Base-by-base conservation (phyloP, 2,113 vertebrate genomes). In the Sarotherodon lohbergeri region DNA sequence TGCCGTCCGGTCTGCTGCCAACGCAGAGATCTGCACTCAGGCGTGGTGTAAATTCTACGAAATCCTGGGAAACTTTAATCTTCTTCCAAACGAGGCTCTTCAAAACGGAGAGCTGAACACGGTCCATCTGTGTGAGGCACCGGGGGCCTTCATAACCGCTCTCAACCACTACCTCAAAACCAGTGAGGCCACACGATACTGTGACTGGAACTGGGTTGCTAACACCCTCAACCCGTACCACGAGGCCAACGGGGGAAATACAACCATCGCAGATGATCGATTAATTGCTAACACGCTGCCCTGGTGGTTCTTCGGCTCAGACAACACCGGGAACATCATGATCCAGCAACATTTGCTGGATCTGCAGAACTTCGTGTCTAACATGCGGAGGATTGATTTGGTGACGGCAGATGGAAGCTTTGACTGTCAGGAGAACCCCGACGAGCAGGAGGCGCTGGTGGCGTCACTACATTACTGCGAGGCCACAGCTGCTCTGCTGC, bases 341-440 rank as follows among this genome's bases (percentile, higher is more conserved):
- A 94, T 93, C 4, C 91, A 96, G 90, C 97, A 96, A 19, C 96
- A 99, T 52, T 91, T 99, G 81, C 94, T 96, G 4, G 98, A 98
- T 52, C 96, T 99, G 92, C 95, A 97, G 91, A 82, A 32, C 4
- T 98, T 99, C 48, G 92, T 97, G 10, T 95, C 96, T 2, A 95
- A 93, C 88, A 97, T 97, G 97, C 84, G 56, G 8, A 52, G 94
- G 0, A 90, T 99, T 41, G 97, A 98, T 90, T 76, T 99, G 94
- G 97, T 99, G 79, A 99, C 98, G 1, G 98, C 98, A 3, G 99
- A 99, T 80, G 99, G 98, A 17, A 99, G 99, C 88, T 98, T 99
- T 83, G 98, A 99, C 94, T 99, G 99, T 92, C 99, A 99, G 92
- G 98, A 97, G 63, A 98, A 99, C 52, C 99, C 98, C 0, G 98